Conservation (phyloP, 2,113 vertebrate genomes). For the Trinectes maculatus region DNA sequence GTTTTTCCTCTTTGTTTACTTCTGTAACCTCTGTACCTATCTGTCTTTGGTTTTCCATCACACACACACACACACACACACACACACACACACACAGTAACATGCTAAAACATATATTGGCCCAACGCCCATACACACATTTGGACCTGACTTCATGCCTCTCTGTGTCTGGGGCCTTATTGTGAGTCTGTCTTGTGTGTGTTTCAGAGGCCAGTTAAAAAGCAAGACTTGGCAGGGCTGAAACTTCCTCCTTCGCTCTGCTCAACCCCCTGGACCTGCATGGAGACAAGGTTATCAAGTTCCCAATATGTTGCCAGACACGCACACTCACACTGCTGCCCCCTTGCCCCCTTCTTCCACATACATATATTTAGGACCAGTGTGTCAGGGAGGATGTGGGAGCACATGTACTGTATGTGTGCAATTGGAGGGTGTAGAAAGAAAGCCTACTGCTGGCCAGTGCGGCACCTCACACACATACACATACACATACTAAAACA, state of each 20-base stretch:
- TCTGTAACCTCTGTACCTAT: slow-evolving; percentile 60
- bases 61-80: slow-evolving; percentile 23
- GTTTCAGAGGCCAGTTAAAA: slow-evolving; percentile 86
- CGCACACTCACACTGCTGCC: slow-evolving; percentile 70
- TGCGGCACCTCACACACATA: slow-evolving; percentile 20
- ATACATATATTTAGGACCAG: no score
- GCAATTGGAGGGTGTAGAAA: background rate
- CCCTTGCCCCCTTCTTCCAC: background rate
- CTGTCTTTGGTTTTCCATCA: slow-evolving; percentile 52
- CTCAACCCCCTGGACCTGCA: slow-evolving; percentile 56
- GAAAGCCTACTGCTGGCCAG: slow-evolving; percentile 58
- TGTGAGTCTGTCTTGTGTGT: slow-evolving; percentile 16
- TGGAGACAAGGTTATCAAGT: slow-evolving; percentile 69
- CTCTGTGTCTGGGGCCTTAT: slow-evolving; percentile 49
- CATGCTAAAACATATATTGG: slow-evolving; percentile 40
- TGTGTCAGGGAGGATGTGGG: no score
- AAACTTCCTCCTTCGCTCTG: slow-evolving; percentile 58
- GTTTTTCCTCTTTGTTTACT: slow-evolving; percentile 48
- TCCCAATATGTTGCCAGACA: slow-evolving; percentile 79
- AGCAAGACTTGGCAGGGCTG: slow-evolving; percentile 55
- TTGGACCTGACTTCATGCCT: slow-evolving; percentile 59
- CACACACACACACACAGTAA: slow-evolving; percentile 11
- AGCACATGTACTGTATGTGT: slow-evolving; percentile 1
- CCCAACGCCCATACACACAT: slow-evolving; percentile 57
- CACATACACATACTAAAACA: slow-evolving; percentile 14